Evolutionary conservation across 2,888 invertebrate species (phyloP), one percentile per base, ranked within the genome.

Genomic region (Meganola albula): DNA sequence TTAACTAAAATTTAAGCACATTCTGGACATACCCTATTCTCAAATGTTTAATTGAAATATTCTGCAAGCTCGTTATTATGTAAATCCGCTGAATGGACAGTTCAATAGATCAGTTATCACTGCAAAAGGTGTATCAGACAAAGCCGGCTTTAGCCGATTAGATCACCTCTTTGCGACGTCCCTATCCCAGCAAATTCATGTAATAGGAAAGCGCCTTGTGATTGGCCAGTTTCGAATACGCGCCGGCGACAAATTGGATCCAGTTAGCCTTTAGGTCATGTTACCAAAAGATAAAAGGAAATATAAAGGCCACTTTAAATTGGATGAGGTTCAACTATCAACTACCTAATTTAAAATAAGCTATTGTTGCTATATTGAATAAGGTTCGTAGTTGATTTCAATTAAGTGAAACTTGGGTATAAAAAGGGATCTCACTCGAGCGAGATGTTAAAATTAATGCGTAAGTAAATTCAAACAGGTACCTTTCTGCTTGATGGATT

Each of bases 171-270:
- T 52, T 48, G 59, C 62, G 59, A 73, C 70, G 64, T 71, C 65
- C 55, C 51, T 68, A 74, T 74, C 74, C 69, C n/a, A n/a, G n/a
- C n/a, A n/a, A n/a, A n/a, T n/a, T n/a, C n/a, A n/a, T n/a, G n/a
- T n/a, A n/a, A n/a, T n/a, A n/a, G 63, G 73, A 57, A 58, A 63
- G 58, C 52, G 66, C 64, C 62, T 62, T 61, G 74, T 72, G 75
- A 78, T 79, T 79, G 80, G 70, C 71, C 73, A 74, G 74, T 76
- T 73, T 73, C 74, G 66, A 70, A 65, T 67, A 53, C 58, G 65
- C 63, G 72, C 60, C 67, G 59, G 64, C 63, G 69, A 73, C 74
- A 79, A 80, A 82, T 82, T 82, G 79, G 75, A 78, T 78, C 64
- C 64, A 62, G 68, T 66, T 74, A 74, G 70, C 68, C 64, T 67